These are phyloP conservation scores for Druon quercuslanigerum DNA, from an alignment of 1,140 invertebrate species.

Conservation along the genomic window DNA sequence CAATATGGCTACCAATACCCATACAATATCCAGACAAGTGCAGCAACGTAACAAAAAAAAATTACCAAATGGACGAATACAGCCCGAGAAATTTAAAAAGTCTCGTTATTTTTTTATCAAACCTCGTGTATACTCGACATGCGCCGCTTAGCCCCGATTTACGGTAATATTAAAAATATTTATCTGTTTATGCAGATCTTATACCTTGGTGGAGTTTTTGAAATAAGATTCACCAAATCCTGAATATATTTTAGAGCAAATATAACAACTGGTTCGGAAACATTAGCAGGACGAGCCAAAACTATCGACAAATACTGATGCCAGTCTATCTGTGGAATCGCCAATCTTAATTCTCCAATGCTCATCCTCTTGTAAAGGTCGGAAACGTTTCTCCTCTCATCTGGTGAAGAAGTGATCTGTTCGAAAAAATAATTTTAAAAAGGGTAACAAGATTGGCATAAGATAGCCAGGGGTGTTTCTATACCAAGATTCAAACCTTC, in stretches of 20 bases:
- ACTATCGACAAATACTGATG: constrained; percentile 83
- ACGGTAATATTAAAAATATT: neutral
- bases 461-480: too few species aligned
- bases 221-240: constrained; percentile 72
- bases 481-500: too few species aligned
- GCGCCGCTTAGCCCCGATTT: too few species aligned
- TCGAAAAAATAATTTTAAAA: constrained; percentile 15
- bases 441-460: neutral
- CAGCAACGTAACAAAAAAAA: too few species aligned
- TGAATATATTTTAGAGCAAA: constrained; percentile 83
- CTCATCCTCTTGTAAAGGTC: constrained; percentile 88
- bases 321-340: constrained; percentile 89
- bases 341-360: constrained; percentile 80
- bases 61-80: too few species aligned
- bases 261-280: constrained; percentile 82
- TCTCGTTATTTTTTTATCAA: too few species aligned
- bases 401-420: constrained; percentile 87
- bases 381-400: constrained; percentile 87
- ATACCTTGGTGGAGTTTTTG: constrained; percentile 69
- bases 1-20: too few species aligned
- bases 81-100: too few species aligned
- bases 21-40: too few species aligned
- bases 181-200: constrained; percentile 49
- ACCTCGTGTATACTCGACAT: too few species aligned
- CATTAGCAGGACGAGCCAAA: constrained; percentile 78